These are phyloP conservation scores for Penaeus vannamei DNA, from an alignment of 1,140 invertebrate species.

Conservation along the genomic window DNA sequence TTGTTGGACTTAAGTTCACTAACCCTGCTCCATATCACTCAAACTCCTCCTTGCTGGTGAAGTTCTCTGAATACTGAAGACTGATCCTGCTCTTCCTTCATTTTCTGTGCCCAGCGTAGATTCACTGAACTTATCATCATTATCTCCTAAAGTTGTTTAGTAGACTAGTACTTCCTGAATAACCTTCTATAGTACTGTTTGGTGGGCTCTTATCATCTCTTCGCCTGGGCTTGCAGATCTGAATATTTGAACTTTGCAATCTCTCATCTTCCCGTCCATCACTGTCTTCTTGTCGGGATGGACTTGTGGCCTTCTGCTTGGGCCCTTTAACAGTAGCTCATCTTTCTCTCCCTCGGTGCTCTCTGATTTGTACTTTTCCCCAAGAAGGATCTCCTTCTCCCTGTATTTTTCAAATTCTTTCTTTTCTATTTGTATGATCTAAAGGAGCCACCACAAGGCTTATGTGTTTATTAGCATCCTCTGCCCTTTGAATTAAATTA, in stretches of 20 bases:
- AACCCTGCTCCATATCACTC: constrained; percentile 55
- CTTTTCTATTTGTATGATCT: constrained; percentile 56
- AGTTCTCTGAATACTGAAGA: constrained; percentile 42
- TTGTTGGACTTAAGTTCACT: constrained; percentile 53
- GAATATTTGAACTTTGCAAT: constrained; percentile 37
- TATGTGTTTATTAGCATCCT: constrained; percentile 20
- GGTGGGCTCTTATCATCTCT: constrained; percentile 39
- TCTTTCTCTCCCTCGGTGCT: constrained; percentile 80
- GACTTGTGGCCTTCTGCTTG: constrained; percentile 69
- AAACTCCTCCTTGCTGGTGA: constrained; percentile 55
- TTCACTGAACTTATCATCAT: background rate
- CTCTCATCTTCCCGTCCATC: constrained; percentile 30
- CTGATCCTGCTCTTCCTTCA: constrained; percentile 35
- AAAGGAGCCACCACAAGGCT: constrained; percentile 19
- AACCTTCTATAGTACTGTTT: constrained; percentile 25
- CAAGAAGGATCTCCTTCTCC: constrained; percentile 85
- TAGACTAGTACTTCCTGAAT: constrained; percentile 29
- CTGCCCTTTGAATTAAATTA: constrained; percentile 7
- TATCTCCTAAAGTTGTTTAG: background rate
- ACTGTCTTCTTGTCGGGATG: constrained; percentile 61
- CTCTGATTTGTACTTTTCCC: constrained; percentile 89
- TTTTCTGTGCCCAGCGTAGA: background rate
- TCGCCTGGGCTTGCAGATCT: constrained; percentile 20
- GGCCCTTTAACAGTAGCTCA: constrained; percentile 70
- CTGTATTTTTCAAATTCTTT: constrained; percentile 89